phyloP scores from a whole-genome alignment of 1,140 invertebrate species.

The Ctenoplectra terminalis region DNA sequence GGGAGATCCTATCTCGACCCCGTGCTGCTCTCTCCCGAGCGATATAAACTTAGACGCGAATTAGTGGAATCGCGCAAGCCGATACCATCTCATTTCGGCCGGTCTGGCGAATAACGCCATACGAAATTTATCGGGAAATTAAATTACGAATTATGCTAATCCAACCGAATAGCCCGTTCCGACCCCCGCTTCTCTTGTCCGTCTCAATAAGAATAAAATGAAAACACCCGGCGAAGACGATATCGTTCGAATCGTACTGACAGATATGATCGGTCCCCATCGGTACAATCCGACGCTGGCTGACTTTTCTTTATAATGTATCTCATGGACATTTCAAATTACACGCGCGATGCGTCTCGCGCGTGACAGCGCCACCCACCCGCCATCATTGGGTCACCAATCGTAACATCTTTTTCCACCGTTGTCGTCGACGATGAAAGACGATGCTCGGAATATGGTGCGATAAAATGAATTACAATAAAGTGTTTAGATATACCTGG shows the following conservation, averaged over 20 bases:
- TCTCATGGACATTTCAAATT: constrained; percentile 6
- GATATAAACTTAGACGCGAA: constrained; percentile 81
- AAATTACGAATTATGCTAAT: constrained; percentile 80
- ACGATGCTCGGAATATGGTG: background rate
- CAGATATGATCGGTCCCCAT: constrained; percentile 24
- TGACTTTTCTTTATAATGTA: background rate
- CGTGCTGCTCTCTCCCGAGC: constrained; percentile 58
- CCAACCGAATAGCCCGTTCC: constrained; percentile 17
- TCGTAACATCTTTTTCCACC: background rate
- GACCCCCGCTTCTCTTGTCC: background rate
- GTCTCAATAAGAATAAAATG: background rate
- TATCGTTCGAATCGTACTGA: background rate
- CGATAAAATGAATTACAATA: constrained; percentile 5
- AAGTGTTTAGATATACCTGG: background rate
- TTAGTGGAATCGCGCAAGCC: constrained; percentile 75
- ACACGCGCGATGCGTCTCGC: constrained; percentile 7
- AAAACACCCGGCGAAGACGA: background rate
- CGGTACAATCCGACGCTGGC: background rate
- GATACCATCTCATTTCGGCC: constrained; percentile 75
- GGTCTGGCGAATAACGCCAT: constrained; percentile 50
- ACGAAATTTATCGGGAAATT: constrained; percentile 78
- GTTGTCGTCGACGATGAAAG: constrained; percentile 5
- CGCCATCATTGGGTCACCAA: background rate
- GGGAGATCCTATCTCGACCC: constrained; percentile 73
- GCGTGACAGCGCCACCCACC: constrained; percentile 32